Conservation (phyloP, 2,113 vertebrate genomes). For the Charadrius vociferus region DNA sequence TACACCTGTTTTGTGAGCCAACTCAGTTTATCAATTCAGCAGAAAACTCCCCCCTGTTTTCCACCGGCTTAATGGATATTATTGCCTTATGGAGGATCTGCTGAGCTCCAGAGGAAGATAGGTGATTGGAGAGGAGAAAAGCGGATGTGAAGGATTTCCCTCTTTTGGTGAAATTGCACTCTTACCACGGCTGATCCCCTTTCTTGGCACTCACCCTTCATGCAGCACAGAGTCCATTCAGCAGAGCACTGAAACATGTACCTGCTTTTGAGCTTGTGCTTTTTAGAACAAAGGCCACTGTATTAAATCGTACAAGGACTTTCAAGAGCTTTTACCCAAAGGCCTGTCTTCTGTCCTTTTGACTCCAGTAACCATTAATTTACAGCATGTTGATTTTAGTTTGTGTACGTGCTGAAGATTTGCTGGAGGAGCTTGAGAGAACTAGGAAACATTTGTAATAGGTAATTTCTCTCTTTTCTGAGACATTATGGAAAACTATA, state of each 20-base stretch:
- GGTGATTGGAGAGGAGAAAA: not conserved
- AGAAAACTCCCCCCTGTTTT: not conserved
- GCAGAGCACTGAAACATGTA: not conserved
- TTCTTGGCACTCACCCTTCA: not conserved
- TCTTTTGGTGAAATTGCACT: not conserved
- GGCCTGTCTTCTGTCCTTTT: not conserved
- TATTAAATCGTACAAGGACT: not conserved
- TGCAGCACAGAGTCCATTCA: not conserved
- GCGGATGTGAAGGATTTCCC: not conserved
- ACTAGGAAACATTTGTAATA: not conserved
- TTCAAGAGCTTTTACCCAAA: not conserved
- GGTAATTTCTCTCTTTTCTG: not conserved
- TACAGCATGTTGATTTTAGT: not conserved
- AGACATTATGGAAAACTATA: not conserved
- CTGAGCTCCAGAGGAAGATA: not conserved
- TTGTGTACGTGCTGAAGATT: not conserved
- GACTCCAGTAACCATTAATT: not conserved
- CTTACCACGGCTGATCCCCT: rapidly evolving
- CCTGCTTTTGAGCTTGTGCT: not conserved
- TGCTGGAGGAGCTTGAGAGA: not conserved
- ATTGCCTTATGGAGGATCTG: not conserved
- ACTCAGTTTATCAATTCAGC: not conserved
- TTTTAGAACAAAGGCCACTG: not conserved
- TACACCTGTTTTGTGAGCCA: not conserved
- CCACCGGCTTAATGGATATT: not conserved